Percentiles rank a stretch among this genome's conserved stretches.
These are phyloP conservation scores for Diabrotica balteata DNA, from an alignment of 2,888 invertebrate species.

Conservation along the genomic window DNA sequence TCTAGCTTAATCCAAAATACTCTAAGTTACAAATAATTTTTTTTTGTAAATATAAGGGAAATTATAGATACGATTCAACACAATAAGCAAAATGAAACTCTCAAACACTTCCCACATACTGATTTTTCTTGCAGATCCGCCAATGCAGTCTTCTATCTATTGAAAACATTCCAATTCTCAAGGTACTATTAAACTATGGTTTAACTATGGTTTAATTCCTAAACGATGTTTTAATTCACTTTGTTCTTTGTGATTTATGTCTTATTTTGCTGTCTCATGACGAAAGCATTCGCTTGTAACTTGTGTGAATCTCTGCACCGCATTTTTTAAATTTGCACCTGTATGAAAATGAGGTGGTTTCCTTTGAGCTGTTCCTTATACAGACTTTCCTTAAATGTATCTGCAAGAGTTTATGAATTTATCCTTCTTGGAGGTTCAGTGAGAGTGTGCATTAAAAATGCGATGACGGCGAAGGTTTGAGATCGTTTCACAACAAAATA, in stretches of 20 bases:
- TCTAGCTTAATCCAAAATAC: too few relatives aligned
- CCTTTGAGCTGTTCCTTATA: neutral
- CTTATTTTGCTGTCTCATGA: constrained; percentile 35
- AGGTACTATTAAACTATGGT: constrained; percentile 30
- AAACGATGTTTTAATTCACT: constrained; percentile 28
- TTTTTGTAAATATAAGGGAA: too few relatives aligned
- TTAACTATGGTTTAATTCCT: constrained; percentile 18
- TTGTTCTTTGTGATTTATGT: constrained; percentile 41
- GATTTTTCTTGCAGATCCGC: constrained; percentile 4
- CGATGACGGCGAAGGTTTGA: neutral
- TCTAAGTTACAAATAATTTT: too few relatives aligned
- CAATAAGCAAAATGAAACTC: too few relatives aligned
- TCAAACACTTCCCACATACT: too few relatives aligned
- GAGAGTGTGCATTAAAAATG: too few relatives aligned
- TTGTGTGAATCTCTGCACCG: constrained; percentile 4
- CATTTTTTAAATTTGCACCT: constrained; percentile 2
- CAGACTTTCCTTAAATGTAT: too few relatives aligned
- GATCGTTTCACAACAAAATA: neutral
- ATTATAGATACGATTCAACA: too few relatives aligned
- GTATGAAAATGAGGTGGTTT: neutral
- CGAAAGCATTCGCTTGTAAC: constrained; percentile 19
- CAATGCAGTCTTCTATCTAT: constrained; percentile 38
- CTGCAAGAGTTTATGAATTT: too few relatives aligned
- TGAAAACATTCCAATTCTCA: constrained; percentile 24
- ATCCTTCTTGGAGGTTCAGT: too few relatives aligned